Base-by-base conservation (phyloP, 2,888 invertebrate genomes). In the Melipona beecheii region DNA sequence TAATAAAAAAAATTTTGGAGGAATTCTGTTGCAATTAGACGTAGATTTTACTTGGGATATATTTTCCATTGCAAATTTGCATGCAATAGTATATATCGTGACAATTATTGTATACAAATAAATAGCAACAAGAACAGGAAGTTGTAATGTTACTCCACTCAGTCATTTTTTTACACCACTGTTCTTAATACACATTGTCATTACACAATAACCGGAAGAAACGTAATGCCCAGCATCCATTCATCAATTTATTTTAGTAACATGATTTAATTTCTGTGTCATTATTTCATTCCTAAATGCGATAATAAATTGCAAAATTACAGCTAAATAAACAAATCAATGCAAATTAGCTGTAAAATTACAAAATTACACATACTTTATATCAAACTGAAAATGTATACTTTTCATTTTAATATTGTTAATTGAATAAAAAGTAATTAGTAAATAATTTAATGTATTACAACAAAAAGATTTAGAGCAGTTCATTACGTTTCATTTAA, bases 91-190 rank as follows among this genome's bases (percentile, higher is more conserved):
- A 85, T 75, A 78, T 83, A 84, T 83, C 71, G 65, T 76, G 83
- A 75, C 64, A 81, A 83, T 78, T 86, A 84, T 84, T 75, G 80
- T 86, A 82, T 90, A 91, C 86, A 91, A 92, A 92, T 92, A 92
- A 92, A 92, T 90, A 92, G 88, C 84, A 90, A 91, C 87, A 83
- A 91, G 87, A 83, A 86, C 80, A 78, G 81, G 79, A 78, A 83
- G 65, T 78, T 81, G 74, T 86, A 86, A 86, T 72, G 62, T 66
- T 80, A 88, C 81, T 90, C 75, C 84, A 73, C 50, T 89, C 89
- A 76, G 86, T 85, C 78, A 75, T 78, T 56, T 73, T 71, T 73
- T 84, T 75, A 89, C 83, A 81, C 62, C 73, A 62, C 76, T 87
- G 79, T 85, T 74, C 75, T 83, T 65, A 75, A 81, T 85, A 76